phyloP scores from a whole-genome alignment of 2,888 invertebrate species.

The Macrosoma leucophasiata region DNA sequence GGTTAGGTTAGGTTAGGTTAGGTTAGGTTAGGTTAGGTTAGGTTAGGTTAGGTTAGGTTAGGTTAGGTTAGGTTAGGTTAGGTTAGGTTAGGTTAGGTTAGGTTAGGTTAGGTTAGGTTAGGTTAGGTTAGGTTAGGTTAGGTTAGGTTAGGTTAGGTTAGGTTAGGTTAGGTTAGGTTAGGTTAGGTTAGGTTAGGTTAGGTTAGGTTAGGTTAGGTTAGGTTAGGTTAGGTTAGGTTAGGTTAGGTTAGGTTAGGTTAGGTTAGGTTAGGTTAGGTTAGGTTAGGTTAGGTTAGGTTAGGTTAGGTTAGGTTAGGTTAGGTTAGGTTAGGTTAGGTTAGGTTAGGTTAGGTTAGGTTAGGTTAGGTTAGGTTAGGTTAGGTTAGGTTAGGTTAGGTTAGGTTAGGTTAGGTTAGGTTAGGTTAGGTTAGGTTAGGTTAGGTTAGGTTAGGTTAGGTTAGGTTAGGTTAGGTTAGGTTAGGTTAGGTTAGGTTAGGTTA shows the following conservation, averaged over 20 bases:
- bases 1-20: slow-evolving; percentile 9
- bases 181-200: slow-evolving; percentile 4
- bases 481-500: slow-evolving; percentile 5
- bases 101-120: slow-evolving; percentile 6
- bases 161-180: slow-evolving; percentile 5
- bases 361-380: slow-evolving; percentile 5
- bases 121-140: slow-evolving; percentile 5
- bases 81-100: slow-evolving; percentile 9
- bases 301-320: slow-evolving; percentile 5
- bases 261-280: slow-evolving; percentile 5
- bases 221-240: slow-evolving; percentile 5
- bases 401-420: slow-evolving; percentile 5
- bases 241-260: slow-evolving; percentile 5
- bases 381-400: slow-evolving; percentile 5
- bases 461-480: slow-evolving; percentile 5
- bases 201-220: slow-evolving; percentile 5
- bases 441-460: slow-evolving; percentile 5
- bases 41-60: slow-evolving; percentile 9
- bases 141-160: slow-evolving; percentile 5
- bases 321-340: slow-evolving; percentile 5
- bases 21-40: slow-evolving; percentile 9
- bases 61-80: slow-evolving; percentile 9
- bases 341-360: slow-evolving; percentile 5
- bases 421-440: slow-evolving; percentile 5
- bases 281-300: slow-evolving; percentile 5